Conservation (phyloP, 2,888 invertebrate genomes). For the Antitype chi region DNA sequence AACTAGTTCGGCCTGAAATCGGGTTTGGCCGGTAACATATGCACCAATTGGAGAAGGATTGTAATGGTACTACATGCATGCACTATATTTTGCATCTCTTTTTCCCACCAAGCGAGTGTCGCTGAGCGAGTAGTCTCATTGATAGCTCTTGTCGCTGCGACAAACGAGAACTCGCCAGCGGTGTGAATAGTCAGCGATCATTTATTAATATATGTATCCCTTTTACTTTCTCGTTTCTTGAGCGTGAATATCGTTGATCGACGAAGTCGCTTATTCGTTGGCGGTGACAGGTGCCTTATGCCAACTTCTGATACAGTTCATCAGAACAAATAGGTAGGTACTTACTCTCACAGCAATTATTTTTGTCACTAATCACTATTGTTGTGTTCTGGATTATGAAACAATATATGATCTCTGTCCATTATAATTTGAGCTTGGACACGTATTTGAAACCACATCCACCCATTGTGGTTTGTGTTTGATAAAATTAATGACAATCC, state of each 20-base stretch:
- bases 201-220: too few relatives aligned
- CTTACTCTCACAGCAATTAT: background rate
- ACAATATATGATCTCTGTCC: background rate
- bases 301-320: background rate
- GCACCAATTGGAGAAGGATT: background rate
- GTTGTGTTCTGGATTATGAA: background rate
- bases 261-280: background rate
- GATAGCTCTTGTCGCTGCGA: too few relatives aligned
- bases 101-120: too few relatives aligned
- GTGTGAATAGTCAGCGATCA: too few relatives aligned
- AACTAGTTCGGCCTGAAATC: too few relatives aligned
- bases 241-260: background rate
- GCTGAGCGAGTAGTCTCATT: too few relatives aligned
- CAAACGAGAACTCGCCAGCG: too few relatives aligned
- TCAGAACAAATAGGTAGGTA: background rate
- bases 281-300: background rate
- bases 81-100: background rate
- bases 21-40: too few relatives aligned
- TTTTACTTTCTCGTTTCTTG: too few relatives aligned
- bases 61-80: background rate
- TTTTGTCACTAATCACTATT: background rate
- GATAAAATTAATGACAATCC: conserved; percentile 24
- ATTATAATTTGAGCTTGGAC: conserved; percentile 15
- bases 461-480: conserved; percentile 7
- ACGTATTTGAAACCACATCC: conserved; percentile 22